Evolutionary conservation across 2,797 vertebrate species (phyloP).

Genomic region (Poeciliopsis presidionis): DNA sequence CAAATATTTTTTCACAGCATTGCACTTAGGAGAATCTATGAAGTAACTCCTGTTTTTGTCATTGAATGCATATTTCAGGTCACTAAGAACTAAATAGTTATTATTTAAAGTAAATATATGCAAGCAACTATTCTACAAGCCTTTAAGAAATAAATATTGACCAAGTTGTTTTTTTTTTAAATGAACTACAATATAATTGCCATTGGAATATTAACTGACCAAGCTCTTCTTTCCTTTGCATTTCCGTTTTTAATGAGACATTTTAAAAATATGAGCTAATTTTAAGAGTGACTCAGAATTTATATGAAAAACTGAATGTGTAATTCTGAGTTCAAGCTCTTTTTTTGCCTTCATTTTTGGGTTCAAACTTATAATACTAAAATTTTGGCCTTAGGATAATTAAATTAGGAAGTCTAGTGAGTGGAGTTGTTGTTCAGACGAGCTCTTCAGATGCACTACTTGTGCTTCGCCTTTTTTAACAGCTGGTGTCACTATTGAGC

Average conservation of each 20-base stretch:
- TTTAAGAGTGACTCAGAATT: not conserved
- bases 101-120: not conserved
- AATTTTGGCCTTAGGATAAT: not conserved
- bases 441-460: not conserved
- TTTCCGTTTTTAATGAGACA: not conserved
- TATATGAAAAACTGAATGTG: not conserved
- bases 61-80: not conserved
- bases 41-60: not conserved
- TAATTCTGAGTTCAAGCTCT: not conserved
- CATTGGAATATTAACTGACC: not conserved
- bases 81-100: not conserved
- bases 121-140: not conserved
- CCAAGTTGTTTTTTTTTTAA: not conserved
- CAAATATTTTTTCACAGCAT: not conserved
- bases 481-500: slow-evolving; percentile 1
- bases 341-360: not conserved
- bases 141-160: not conserved
- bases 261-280: not conserved
- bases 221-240: not conserved
- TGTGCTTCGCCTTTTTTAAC: not conserved
- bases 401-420: not conserved
- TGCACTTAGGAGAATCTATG: not conserved
- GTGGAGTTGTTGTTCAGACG: not conserved
- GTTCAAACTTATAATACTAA: not conserved
- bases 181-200: not conserved